These are phyloP conservation scores for Eueides isabella DNA, from an alignment of 1,140 invertebrate genomes.

Conservation along the genomic window DNA sequence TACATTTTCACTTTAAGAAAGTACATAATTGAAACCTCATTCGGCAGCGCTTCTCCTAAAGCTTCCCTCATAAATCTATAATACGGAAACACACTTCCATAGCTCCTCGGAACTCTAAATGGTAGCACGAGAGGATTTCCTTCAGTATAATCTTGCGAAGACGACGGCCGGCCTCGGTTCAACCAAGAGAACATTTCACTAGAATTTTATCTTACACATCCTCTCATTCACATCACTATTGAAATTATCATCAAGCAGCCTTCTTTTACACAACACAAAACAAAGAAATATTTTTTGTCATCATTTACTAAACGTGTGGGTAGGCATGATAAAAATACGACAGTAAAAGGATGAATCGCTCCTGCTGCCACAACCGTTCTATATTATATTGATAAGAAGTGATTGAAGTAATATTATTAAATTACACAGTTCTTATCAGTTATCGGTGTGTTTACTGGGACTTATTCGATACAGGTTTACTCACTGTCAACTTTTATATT, in stretches of 20 bases:
- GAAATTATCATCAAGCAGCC: not conserved
- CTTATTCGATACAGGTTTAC: conserved; percentile 36
- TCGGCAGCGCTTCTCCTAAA: conserved; percentile 50
- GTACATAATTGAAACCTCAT: conserved; percentile 53
- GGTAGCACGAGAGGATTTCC: conserved; percentile 63
- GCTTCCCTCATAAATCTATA: conserved; percentile 77
- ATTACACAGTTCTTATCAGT: conserved; percentile 70
- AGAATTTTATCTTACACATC: conserved; percentile 33
- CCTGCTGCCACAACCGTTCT: conserved; percentile 32
- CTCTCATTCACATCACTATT: not conserved
- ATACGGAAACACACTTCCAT: conserved; percentile 79
- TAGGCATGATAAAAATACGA: conserved; percentile 33
- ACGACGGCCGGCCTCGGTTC: conserved; percentile 34
- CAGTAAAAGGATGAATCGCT: conserved; percentile 27
- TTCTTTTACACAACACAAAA: not conserved
- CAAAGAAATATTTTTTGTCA: not conserved
- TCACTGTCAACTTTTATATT: conserved; percentile 18
- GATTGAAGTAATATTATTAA: conserved; percentile 68
- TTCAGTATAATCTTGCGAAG: conserved; percentile 39
- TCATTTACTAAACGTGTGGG: conserved; percentile 29
- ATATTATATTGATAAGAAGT: conserved; percentile 66
- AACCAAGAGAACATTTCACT: conserved; percentile 50
- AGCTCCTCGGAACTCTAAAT: conserved; percentile 70
- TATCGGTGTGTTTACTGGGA: conserved; percentile 69
- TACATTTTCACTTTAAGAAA: not conserved